Conservation (phyloP, 2,113 vertebrate genomes). For the Callipepla squamata region DNA sequence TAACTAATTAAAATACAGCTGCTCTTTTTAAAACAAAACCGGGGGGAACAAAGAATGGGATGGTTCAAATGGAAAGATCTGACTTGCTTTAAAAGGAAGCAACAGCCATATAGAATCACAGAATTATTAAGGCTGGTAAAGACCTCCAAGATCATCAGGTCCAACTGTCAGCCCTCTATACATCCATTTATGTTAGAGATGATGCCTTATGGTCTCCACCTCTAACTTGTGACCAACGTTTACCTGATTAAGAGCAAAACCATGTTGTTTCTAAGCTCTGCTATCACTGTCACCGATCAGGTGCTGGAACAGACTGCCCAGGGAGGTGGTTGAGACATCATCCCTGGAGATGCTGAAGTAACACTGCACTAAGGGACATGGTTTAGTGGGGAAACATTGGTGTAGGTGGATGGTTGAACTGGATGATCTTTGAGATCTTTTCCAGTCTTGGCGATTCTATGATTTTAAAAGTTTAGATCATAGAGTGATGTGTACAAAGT, state of each 20-base stretch:
- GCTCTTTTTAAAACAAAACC: background rate
- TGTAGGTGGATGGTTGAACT: no score
- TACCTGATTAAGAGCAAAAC: background rate
- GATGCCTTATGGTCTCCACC: background rate
- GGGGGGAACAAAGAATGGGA: background rate
- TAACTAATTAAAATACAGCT: background rate
- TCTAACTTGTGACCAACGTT: background rate
- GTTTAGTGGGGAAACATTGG: no score
- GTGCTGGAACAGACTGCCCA: no score
- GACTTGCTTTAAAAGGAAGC: background rate
- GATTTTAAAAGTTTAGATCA: background rate
- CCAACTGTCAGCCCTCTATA: no score
- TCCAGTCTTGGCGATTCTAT: no score
- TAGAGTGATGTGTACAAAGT: rapidly evolving
- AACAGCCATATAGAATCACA: background rate
- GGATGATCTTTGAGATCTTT: no score
- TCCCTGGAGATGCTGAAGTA: no score
- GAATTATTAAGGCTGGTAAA: background rate
- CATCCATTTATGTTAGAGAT: background rate
- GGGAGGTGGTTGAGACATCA: no score
- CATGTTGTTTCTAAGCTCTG: background rate
- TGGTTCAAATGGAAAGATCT: background rate
- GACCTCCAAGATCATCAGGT: background rate
- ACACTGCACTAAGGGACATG: no score
- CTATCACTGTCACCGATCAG: background rate